Percentiles rank a stretch among this genome's conserved stretches.
These are phyloP conservation scores for Lemur catta DNA, from an alignment of 2,797 vertebrate species.

Conservation along the genomic window DNA sequence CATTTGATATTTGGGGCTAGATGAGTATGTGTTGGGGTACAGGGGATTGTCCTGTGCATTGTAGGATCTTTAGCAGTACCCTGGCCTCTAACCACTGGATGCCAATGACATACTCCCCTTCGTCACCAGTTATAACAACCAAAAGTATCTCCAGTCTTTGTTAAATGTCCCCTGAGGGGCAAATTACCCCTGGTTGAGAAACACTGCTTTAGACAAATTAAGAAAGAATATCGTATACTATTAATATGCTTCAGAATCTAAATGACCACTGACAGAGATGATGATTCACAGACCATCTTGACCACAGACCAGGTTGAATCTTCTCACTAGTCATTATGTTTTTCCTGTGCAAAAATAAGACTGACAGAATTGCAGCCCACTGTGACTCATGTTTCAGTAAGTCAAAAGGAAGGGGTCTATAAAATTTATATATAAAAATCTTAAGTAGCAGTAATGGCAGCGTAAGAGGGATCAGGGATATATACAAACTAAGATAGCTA, in stretches of 20 bases:
- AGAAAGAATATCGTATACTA: background rate
- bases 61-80: background rate
- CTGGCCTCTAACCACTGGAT: background rate
- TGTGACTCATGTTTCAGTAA: background rate
- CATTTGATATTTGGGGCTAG: background rate
- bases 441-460: background rate
- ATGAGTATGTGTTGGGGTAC: background rate
- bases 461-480: background rate
- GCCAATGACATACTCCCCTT: background rate
- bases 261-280: background rate
- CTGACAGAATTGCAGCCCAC: background rate
- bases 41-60: background rate
- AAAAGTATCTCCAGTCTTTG: background rate
- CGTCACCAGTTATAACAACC: background rate
- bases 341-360: constrained; percentile 43
- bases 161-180: background rate
- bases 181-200: background rate
- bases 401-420: background rate
- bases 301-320: background rate
- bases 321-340: background rate
- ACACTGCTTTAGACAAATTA: background rate
- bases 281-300: background rate
- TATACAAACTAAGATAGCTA: background rate
- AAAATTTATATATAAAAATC: background rate
- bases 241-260: background rate